phyloP scores from a whole-genome alignment of 1,140 invertebrate genomes.

The Heliconius hewitsoni region DNA sequence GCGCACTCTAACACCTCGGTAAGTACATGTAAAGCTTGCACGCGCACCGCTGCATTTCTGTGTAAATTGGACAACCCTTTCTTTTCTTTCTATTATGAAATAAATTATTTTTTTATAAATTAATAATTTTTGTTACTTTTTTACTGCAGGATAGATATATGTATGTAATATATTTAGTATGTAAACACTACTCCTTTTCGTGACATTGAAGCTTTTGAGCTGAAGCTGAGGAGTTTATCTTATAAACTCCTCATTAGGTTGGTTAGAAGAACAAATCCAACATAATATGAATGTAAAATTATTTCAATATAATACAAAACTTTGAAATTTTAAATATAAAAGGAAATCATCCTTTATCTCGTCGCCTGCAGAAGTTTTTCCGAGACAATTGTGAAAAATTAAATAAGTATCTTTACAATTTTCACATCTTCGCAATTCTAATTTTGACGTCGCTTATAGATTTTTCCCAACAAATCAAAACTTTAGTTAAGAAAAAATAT shows the following conservation, averaged over 20 bases:
- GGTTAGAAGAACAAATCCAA: not conserved
- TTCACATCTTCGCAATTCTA: not conserved
- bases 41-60: not conserved
- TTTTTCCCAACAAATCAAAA: too few species aligned
- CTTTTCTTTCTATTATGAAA: not conserved
- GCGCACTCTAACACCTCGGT: not conserved
- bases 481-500: too few species aligned
- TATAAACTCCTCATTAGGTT: not conserved
- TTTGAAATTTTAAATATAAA: not conserved
- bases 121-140: too few species aligned
- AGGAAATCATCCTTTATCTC: conserved; percentile 5
- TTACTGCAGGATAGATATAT: too few species aligned
- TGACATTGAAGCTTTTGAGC: not conserved
- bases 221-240: too few species aligned
- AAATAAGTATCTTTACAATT: not conserved
- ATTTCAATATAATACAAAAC: not conserved
- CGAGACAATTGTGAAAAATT: conserved; percentile 8
- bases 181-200: not conserved
- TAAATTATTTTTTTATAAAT: not conserved
- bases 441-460: not conserved
- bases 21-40: not conserved
- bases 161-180: too few species aligned
- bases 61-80: not conserved
- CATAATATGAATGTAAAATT: conserved; percentile 1
- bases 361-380: not conserved